Conservation (phyloP, 2,113 vertebrate species). For the Ctenodactylus gundi region DNA sequence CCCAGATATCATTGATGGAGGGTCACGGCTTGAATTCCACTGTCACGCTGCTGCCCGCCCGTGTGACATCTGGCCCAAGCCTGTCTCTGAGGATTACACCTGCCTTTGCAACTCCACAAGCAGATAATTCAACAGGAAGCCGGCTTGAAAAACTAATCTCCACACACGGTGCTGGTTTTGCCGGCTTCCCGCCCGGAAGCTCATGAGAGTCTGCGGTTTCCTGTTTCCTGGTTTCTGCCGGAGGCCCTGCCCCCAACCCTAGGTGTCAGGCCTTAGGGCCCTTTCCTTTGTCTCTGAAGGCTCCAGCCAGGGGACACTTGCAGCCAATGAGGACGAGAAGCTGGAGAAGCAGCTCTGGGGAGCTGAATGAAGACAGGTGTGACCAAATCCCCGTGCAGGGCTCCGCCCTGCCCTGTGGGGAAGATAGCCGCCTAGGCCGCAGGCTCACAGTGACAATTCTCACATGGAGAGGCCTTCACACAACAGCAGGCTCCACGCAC, state of each 20-base stretch:
- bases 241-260: not conserved
- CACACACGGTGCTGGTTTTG: not conserved
- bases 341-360: fast-evolving
- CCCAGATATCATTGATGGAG: not conserved
- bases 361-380: not conserved
- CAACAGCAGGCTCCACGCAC: not conserved
- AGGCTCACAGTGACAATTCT: not conserved
- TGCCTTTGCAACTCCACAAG: not conserved
- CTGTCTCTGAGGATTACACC: not conserved
- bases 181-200: not conserved
- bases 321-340: not conserved
- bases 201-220: conserved; percentile 49
- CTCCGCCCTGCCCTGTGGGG: not conserved
- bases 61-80: not conserved
- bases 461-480: not conserved
- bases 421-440: not conserved
- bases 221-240: conserved; percentile 48
- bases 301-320: not conserved
- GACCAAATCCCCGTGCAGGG: too few relatives aligned
- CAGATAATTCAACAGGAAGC: too few relatives aligned
- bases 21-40: not conserved
- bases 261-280: not conserved
- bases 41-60: not conserved
- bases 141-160: too few relatives aligned
- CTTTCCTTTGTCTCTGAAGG: not conserved